phyloP scores from a whole-genome alignment of 2,888 invertebrate genomes.

The Axea sp. region DNA sequence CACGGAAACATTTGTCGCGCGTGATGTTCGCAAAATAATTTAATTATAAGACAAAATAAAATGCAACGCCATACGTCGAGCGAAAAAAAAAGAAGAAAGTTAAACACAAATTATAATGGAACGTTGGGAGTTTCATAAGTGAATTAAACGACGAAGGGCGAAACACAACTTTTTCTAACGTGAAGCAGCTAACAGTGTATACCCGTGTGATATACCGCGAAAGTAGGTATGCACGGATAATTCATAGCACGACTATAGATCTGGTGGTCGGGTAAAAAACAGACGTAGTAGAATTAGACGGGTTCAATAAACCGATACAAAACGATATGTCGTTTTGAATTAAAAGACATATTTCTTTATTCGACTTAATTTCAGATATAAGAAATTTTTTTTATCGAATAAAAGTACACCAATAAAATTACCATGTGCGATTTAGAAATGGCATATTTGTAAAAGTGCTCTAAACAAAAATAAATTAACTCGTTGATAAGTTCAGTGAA shows the following conservation, averaged over 20 bases:
- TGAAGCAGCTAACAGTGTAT: constrained; percentile 7
- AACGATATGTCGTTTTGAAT: no score
- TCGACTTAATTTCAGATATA: no score
- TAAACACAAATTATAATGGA: constrained; percentile 48
- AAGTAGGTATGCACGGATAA: constrained; percentile 42
- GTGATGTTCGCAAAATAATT: constrained; percentile 41
- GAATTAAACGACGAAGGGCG: constrained; percentile 48
- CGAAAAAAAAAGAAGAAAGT: constrained; percentile 12
- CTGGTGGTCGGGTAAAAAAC: constrained; percentile 21
- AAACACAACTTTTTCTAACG: constrained; percentile 44
- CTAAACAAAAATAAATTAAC: no score
- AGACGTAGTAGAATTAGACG: constrained; percentile 45
- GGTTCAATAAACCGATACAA: constrained; percentile 55
- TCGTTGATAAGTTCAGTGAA: no score
- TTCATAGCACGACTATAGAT: constrained; percentile 51
- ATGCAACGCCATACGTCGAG: constrained; percentile 23
- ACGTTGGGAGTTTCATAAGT: constrained; percentile 44
- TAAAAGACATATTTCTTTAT: no score
- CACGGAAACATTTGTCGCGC: constrained; percentile 13
- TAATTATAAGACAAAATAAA: constrained; percentile 43
- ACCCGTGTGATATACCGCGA: constrained; percentile 48
- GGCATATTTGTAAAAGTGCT: no score
- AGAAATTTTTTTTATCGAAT: no score
- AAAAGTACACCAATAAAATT: no score
- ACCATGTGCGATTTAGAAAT: no score